Evolutionary conservation across 2,888 invertebrate species (phyloP).

Genomic region (Brachyptera putata): DNA sequence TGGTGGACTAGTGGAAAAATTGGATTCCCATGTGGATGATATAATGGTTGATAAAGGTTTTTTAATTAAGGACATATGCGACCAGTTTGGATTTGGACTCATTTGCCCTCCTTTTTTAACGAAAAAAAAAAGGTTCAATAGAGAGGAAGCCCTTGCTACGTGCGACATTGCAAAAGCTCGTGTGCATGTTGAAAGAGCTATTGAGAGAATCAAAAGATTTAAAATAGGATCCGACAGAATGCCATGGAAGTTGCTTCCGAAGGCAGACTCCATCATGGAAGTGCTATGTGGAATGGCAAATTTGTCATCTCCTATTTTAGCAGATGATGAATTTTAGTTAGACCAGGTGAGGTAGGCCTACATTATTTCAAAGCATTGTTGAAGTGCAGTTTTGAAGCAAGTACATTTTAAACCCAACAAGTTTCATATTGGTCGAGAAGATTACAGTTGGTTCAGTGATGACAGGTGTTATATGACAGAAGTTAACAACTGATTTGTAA

Average conservation of each 20-base stretch:
- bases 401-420: too few relatives aligned
- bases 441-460: too few relatives aligned
- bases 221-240: background rate
- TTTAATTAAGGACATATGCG: background rate
- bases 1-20: background rate
- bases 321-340: background rate
- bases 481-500: too few relatives aligned
- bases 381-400: too few relatives aligned
- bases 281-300: background rate
- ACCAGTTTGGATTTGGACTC: background rate
- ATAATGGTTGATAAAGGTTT: constrained; percentile 6
- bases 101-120: background rate
- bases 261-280: background rate
- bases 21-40: background rate
- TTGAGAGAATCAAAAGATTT: background rate
- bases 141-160: constrained; percentile 1
- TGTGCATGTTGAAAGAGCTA: constrained; percentile 1
- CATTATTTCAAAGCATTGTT: too few relatives aligned
- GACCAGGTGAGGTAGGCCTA: too few relatives aligned
- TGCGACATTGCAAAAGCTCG: background rate
- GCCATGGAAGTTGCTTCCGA: background rate
- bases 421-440: too few relatives aligned
- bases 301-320: background rate
- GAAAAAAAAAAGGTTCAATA: background rate
- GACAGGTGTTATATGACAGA: too few relatives aligned